Evolutionary conservation across 30 jellyfish, hydroid and myxozoan species (phyloP).

Genomic region (Aurelia sp.): DNA sequence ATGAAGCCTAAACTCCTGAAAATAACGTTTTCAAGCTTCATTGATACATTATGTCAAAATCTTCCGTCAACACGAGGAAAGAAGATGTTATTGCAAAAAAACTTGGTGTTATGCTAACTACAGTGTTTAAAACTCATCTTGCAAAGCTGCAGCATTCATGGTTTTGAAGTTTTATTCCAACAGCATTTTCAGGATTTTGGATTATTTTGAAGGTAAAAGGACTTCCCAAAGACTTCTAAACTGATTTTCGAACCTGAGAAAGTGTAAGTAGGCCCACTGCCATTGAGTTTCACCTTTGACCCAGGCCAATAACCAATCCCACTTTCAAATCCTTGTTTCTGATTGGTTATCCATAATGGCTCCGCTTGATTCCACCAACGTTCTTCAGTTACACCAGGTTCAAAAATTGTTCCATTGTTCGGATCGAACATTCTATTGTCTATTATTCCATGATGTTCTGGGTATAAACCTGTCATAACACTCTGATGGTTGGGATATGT

Average conservation of each 20-base stretch:
- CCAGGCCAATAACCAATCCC: conserved; percentile 93
- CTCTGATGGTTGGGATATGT: conserved; percentile 95
- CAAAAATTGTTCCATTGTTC: conserved; percentile 68
- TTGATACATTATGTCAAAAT: too few relatives aligned
- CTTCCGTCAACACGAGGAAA: too few relatives aligned
- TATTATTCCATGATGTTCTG: conserved; percentile 93
- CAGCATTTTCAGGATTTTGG: too few relatives aligned
- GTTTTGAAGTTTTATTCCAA: too few relatives aligned
- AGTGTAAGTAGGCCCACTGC: conserved; percentile 31
- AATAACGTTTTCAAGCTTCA: too few relatives aligned
- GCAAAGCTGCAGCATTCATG: too few relatives aligned
- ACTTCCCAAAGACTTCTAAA: too few relatives aligned
- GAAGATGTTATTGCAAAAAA: too few relatives aligned
- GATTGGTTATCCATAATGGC: conserved; percentile 88
- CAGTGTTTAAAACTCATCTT: too few relatives aligned
- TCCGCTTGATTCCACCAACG: conserved; percentile 86
- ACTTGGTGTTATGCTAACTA: too few relatives aligned
- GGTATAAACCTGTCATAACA: conserved; percentile 89
- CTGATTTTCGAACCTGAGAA: neutral
- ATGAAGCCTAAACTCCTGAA: too few relatives aligned
- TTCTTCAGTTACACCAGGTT: conserved; percentile 62
- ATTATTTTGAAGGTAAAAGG: too few relatives aligned
- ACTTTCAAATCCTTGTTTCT: conserved; percentile 69
- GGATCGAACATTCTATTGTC: conserved; percentile 84
- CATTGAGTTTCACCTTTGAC: conserved; percentile 47